phyloP scores from a whole-genome alignment of 1,140 invertebrate genomes.

The Laodelphax striatellus region DNA sequence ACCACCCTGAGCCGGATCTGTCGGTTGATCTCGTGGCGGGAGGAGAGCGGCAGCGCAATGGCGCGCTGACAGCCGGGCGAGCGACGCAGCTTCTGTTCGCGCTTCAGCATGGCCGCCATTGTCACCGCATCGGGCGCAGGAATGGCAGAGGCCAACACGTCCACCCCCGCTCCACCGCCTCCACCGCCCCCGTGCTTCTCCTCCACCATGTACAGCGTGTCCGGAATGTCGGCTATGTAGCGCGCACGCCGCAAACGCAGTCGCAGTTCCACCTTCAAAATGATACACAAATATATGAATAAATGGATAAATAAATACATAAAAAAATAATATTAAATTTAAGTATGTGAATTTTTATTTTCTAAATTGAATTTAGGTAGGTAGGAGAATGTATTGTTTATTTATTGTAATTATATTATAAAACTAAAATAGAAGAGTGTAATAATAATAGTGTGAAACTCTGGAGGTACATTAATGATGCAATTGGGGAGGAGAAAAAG shows the following conservation, averaged over 20 bases:
- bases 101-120: conserved; percentile 69
- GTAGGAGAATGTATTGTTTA: too few species aligned
- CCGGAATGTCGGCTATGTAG: conserved; percentile 69
- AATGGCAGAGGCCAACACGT: conserved; percentile 36
- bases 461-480: too few species aligned
- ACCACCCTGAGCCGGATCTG: conserved; percentile 80
- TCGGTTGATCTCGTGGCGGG: conserved; percentile 60
- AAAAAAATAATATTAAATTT: too few species aligned
- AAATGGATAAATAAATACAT: too few species aligned
- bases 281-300: too few species aligned
- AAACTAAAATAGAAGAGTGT: too few species aligned
- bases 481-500: too few species aligned
- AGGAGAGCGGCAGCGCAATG: conserved; percentile 57
- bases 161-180: conserved; percentile 26
- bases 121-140: conserved; percentile 58
- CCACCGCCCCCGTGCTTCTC: conserved; percentile 35
- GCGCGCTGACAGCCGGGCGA: conserved; percentile 69
- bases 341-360: too few species aligned
- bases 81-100: conserved; percentile 72
- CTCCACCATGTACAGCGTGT: conserved; percentile 88
- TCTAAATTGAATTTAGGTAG: too few species aligned
- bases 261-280: conserved; percentile 25
- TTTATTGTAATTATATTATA: too few species aligned
- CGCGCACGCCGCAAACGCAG: conserved; percentile 52
- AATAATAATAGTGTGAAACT: too few species aligned